Evolutionary conservation across 2,797 vertebrate species (phyloP).

Genomic region (Acrocephalus scirpaceus): DNA sequence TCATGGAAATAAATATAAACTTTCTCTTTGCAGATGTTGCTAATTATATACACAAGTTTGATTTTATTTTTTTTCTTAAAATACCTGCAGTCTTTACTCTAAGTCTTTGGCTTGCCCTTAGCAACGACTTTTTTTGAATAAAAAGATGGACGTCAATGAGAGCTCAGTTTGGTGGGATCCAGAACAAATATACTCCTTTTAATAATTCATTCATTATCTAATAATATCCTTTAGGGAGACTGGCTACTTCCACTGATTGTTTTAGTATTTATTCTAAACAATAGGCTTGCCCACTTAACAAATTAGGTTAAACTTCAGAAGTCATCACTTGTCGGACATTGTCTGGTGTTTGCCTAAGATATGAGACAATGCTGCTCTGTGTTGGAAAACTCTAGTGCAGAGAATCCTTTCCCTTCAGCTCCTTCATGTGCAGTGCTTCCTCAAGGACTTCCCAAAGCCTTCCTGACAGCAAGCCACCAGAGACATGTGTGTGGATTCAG

Average conservation of each 20-base stretch:
- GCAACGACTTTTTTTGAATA: neutral
- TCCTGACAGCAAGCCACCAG: neutral
- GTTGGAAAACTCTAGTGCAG: neutral
- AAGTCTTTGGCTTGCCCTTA: neutral
- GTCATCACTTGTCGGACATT: neutral
- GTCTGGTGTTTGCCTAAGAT: neutral
- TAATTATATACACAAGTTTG: neutral
- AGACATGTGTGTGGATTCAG: neutral
- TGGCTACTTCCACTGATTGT: slow-evolving; percentile 14
- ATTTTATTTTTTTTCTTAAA: neutral
- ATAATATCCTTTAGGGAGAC: neutral
- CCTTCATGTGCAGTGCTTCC: neutral
- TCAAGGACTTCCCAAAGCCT: neutral
- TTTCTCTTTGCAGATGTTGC: neutral
- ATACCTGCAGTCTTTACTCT: neutral
- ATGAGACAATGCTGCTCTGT: neutral
- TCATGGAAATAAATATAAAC: neutral
- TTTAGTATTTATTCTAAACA: slow-evolving; percentile 13
- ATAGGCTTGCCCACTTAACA: neutral
- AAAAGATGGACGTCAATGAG: neutral
- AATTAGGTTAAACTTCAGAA: slow-evolving; percentile 9
- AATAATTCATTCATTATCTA: slow-evolving; percentile 21
- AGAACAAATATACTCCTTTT: neutral
- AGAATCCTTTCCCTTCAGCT: neutral
- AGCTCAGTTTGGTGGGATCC: neutral